Evolutionary conservation across 2,888 invertebrate species (phyloP).

Genomic region (Parnassius apollo): DNA sequence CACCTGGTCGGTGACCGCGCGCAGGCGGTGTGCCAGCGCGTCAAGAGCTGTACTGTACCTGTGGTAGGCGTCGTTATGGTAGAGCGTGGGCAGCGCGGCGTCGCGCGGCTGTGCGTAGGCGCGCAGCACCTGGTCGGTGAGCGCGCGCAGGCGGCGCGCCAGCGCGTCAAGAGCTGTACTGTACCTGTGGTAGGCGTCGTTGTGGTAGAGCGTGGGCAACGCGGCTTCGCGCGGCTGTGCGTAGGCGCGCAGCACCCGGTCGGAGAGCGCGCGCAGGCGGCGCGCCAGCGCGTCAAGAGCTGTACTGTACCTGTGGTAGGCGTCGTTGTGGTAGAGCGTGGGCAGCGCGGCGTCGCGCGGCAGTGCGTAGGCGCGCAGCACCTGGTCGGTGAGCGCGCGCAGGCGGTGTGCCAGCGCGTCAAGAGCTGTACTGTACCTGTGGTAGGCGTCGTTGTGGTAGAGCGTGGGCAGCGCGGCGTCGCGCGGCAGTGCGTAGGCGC

Average conservation of each 20-base stretch:
- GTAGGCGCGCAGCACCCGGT: constrained; percentile 87
- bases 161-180: constrained; percentile 76
- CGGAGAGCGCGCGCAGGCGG: constrained; percentile 85
- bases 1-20: constrained; percentile 86
- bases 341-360: constrained; percentile 89
- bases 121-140: constrained; percentile 86
- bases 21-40: constrained; percentile 85
- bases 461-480: constrained; percentile 89
- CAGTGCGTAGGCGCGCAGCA: constrained; percentile 87
- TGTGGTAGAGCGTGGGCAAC: constrained; percentile 89
- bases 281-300: constrained; percentile 82
- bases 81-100: constrained; percentile 89
- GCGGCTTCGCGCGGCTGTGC: constrained; percentile 87
- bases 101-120: constrained; percentile 88
- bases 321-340: constrained; percentile 89
- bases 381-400: constrained; percentile 86
- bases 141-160: constrained; percentile 84
- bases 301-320: constrained; percentile 73
- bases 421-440: constrained; percentile 60
- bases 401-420: constrained; percentile 85
- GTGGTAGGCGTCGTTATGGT: constrained; percentile 87
- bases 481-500: constrained; percentile 87
- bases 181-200: constrained; percentile 84
- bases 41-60: constrained; percentile 68
- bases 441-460: constrained; percentile 88